Base-by-base conservation (phyloP, 2,113 vertebrate species). In the Euleptes europaea region DNA sequence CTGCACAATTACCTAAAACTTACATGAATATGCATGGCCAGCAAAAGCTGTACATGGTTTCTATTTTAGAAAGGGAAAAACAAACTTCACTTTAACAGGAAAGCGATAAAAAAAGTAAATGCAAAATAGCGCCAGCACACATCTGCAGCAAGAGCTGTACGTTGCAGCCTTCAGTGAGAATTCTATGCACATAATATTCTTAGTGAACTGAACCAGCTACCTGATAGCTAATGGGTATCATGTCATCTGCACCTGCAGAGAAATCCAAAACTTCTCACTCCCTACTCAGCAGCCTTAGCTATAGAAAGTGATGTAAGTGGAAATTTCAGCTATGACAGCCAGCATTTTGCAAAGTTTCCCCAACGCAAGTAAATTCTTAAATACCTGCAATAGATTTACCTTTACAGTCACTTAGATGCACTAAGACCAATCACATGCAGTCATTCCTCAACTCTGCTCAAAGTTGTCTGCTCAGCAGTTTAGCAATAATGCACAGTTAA, bases 401-500 rank as follows among this genome's bases (percentile, higher is more conserved):
- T 89, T 90, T 86, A 93, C 79, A 94, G 86, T 95, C 67, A 80
- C 35, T 33, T 92, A 92, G 90, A 92, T 91, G 88, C 95, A 89
- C 33, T 90, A 94, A 94, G 94, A 92, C 84, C 91, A 94, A 94
- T 95, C 94, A 93, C 92, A 95, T 88, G 86, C 89, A 95, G 94
- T 92, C 92, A 90, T 93, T 95, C 95, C 92, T 92, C 93, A 94
- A 86, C 95, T 93, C 90, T 86, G 69, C 91, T 87, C 93, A 94
- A 96, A 96, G 60, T 86, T 96, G 96, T 95, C 95, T 86, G 91
- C 95, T 97, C 96, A 97, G 96, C 96, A 96, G 93, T 96, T 96
- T 95, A 94, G 92, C 95, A 95, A 96, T 93, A 94, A 94, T 93
- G 93, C 93, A 79, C 90, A 91, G 90, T 85, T n/a, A n/a, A 92